Evolutionary conservation across 2,113 vertebrate species (phyloP).

Genomic region (Symphodus melops): DNA sequence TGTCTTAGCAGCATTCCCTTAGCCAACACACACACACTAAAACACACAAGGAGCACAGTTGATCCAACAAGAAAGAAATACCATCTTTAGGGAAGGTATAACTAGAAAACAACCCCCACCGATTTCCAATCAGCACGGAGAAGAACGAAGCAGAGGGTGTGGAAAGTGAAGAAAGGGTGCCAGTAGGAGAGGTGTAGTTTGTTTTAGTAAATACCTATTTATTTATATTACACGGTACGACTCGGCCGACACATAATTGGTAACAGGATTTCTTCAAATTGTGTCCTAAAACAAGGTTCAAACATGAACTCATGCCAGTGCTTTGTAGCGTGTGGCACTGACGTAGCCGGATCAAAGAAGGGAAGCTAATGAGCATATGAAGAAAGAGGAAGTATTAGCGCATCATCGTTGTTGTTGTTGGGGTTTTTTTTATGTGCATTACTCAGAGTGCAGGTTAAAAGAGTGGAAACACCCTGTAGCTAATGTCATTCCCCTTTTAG

Average conservation of each 20-base stretch:
- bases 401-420: conserved; percentile 44
- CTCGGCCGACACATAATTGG: conserved; percentile 59
- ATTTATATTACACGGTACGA: conserved; percentile 71
- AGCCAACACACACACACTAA: conserved; percentile 9
- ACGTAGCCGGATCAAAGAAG: conserved; percentile 31
- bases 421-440: conserved; percentile 67
- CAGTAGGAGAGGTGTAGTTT: conserved; percentile 66
- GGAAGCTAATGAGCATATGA: conserved; percentile 49
- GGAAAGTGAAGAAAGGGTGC: conserved; percentile 63
- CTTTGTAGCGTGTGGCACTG: conserved; percentile 14
- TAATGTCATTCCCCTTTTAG: conserved; percentile 48
- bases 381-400: conserved; percentile 6
- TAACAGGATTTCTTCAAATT: conserved; percentile 46
- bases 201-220: conserved; percentile 74
- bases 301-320: conserved; percentile 21
- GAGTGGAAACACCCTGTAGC: conserved; percentile 48
- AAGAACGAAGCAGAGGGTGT: conserved; percentile 62
- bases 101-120: conserved; percentile 65
- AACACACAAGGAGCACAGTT: conserved; percentile 17
- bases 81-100: conserved; percentile 58
- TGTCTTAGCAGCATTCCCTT: neutral
- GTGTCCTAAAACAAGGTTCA: conserved; percentile 49
- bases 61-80: conserved; percentile 53
- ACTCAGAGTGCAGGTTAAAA: conserved; percentile 40
- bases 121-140: conserved; percentile 71